Evolutionary conservation across 1,140 invertebrate genomes (phyloP).

Genomic region (Macrocentrus cingulum): DNA sequence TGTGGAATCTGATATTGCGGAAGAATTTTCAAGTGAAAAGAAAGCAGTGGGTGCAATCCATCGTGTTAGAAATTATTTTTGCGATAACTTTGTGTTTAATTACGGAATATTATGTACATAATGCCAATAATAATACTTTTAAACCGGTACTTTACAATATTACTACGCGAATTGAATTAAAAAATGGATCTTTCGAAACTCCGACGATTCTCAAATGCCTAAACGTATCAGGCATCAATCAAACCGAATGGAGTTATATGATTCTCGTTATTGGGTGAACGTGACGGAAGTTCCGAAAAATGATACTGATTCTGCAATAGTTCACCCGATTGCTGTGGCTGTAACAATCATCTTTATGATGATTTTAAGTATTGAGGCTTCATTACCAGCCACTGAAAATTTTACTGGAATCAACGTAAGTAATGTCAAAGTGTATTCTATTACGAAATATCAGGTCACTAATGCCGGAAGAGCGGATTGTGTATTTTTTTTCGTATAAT

Average conservation of each 20-base stretch:
- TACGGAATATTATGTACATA: conserved; percentile 43
- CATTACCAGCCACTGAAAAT: conserved; percentile 49
- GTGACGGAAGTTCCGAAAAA: no score
- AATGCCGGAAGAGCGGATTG: no score
- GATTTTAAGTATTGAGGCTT: conserved; percentile 49
- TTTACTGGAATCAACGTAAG: conserved; percentile 53
- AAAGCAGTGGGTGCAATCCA: conserved; percentile 45
- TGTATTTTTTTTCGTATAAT: no score
- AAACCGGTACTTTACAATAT: conserved; percentile 23
- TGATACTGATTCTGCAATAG: no score
- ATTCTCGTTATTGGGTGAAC: conserved; percentile 52
- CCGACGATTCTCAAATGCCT: conserved; percentile 49
- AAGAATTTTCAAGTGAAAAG: conserved; percentile 49
- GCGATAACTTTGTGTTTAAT: conserved; percentile 46
- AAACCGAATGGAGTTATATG: conserved; percentile 40
- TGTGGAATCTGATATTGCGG: conserved; percentile 48
- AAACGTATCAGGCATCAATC: conserved; percentile 37
- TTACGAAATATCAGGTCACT: background rate
- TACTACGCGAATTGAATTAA: conserved; percentile 44
- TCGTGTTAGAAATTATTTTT: conserved; percentile 48
- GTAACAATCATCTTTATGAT: no score
- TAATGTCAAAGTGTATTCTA: conserved; percentile 23
- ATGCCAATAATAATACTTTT: conserved; percentile 35
- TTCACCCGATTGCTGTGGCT: no score
- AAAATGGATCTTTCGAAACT: conserved; percentile 48